Percentiles rank a stretch among this genome's conserved stretches.
phyloP scores from a whole-genome alignment of 2,113 vertebrate genomes.

The Oxyruncus cristatus region DNA sequence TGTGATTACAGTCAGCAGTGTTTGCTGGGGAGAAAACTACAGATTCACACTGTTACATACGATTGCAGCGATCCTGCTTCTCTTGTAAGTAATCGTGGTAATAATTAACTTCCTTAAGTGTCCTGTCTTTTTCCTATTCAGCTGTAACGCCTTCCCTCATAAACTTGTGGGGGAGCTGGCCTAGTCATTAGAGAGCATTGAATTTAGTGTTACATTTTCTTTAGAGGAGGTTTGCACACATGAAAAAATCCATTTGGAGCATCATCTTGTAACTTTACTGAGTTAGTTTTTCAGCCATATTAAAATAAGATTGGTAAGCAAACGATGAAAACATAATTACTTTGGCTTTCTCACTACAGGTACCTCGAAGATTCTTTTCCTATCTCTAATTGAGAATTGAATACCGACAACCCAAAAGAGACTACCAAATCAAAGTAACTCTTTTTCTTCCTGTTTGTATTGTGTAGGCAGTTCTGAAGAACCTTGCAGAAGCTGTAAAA shows the following conservation, averaged over 20 bases:
- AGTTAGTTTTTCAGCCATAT: background rate
- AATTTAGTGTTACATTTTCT: background rate
- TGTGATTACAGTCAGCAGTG: slow-evolving; percentile 72
- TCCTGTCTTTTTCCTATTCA: background rate
- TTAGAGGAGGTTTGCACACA: background rate
- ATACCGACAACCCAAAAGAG: background rate
- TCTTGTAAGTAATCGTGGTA: slow-evolving; percentile 65
- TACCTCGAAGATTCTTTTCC: background rate
- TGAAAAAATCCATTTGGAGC: background rate
- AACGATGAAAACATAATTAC: background rate
- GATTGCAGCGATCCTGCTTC: slow-evolving; percentile 66
- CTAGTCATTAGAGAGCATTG: background rate
- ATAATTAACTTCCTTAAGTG: background rate
- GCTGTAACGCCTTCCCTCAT: background rate
- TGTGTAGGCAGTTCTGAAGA: slow-evolving; percentile 68
- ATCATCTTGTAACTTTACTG: background rate
- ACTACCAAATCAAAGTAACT: background rate
- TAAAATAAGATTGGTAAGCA: background rate
- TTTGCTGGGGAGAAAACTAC: slow-evolving; percentile 57
- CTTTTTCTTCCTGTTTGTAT: background rate
- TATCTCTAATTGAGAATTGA: background rate
- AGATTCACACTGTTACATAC: slow-evolving; percentile 71
- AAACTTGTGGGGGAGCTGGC: background rate
- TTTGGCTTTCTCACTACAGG: background rate
- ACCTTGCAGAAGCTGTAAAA: slow-evolving; percentile 61